Base-by-base conservation (phyloP, 92 coral and sea anemone genomes). In the Bergia puertoricense region DNA sequence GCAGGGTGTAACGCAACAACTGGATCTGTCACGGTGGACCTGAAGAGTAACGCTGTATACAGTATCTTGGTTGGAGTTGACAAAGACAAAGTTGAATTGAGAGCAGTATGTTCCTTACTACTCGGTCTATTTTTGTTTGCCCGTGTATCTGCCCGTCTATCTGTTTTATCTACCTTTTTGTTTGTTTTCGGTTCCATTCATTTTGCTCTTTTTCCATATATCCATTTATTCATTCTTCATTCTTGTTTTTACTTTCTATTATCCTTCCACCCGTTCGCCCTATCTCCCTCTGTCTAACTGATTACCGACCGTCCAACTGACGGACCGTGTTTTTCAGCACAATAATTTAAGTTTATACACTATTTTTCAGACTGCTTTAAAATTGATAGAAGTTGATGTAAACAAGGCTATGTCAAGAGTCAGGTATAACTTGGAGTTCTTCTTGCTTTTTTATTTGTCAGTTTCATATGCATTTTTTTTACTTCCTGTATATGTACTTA, bases 351-450 rank as follows among this genome's bases (percentile, higher is more conserved):
- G 23, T 36, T 46, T 62, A 23, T 85, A n/a, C 65, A 48, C 36
- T 42, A 48, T 80, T n/a, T 82, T 54, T 11, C 82, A 93, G 95
- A 89, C 79, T 71, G 37, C 76, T 0, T 67, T 91, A 81, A 65
- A 88, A 2, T 66, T 95, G 57, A 95, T 94, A 11, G 93, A 91
- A 51, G 93, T 95, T 9, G 92, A 95, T 77, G 92, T 95, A 10
- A 92, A 91, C 57, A 91, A 92, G 56, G 98, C 98, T 6, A 90
- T 91, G 51, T 90, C 96, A 37, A 93, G 98, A 43, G 94, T 93
- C n/a, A 93, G 98, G 98, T 95, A 76, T 36, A 88, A 9, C 37
- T 82, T 67, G 77, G 9, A 9, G 9, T 30, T 30, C 20, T 3
- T 2, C 2, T 1, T 57, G 66, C 13, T 11, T 16, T 48, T 4